Base-by-base conservation (phyloP, 92 coral and sea anemone genomes). In the Paramuricea clavata region DNA sequence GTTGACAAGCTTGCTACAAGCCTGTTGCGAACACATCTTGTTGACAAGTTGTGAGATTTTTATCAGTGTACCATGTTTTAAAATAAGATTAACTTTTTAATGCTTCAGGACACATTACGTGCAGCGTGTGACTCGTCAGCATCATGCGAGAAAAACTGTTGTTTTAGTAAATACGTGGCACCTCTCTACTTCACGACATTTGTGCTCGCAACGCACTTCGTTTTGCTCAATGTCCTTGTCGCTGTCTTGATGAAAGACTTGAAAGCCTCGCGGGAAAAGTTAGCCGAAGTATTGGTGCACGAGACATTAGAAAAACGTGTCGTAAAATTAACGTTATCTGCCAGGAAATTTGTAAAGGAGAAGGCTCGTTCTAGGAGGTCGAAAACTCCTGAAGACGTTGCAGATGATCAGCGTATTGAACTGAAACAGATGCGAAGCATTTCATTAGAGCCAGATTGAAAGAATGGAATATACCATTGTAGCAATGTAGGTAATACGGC, bases 191-290 rank as follows among this genome's bases (percentile, higher is more conserved):
- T 96, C 90, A 94, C 93, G 22, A 96, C 98, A 16, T 96, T 96
- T 41, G 99, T 96, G 19, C 89, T 96, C 87, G 95, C 94, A 62
- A 98, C 99, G 30, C 99, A 96, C 92, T 96, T 96, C 87, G 99
- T 96, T 33, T 85, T 96, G 43, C 95, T 96, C 43, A 96, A 96
- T 80, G 99, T 96, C 23, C 95, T 96, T 56, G 93, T 96, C n/a
- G 99, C 99, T 43, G 99, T 96, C 8, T 98, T 96, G 0, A 94
- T 96, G 99, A 96, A 96, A 81, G 98, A 96, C 62, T 81, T 96
- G 52, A 96, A 96, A 75, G 99, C 95, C 69, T 96, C 99, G 0
- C 93, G 95, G 69, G 98, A 96, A 81, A 96, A 96, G 71, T 85
- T 96, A 50, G 99, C 99, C 0, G 98, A 98, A 26, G 92, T 89